These are phyloP conservation scores for Drosophila carrolli DNA, from an alignment of 1,140 invertebrate species.

Conservation along the genomic window DNA sequence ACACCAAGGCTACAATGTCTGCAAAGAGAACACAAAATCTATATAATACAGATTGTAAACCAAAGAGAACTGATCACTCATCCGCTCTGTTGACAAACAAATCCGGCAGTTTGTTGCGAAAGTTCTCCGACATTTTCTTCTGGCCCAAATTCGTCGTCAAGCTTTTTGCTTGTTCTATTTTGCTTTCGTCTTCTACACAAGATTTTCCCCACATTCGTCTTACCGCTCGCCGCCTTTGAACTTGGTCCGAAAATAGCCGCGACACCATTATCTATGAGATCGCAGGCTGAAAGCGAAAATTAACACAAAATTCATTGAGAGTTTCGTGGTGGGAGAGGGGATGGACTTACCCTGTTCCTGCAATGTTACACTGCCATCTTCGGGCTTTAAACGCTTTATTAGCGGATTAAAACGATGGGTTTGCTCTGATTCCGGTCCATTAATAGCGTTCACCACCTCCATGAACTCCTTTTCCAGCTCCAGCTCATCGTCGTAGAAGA, in stretches of 20 bases:
- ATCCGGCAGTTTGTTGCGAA: background rate
- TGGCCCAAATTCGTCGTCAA: background rate
- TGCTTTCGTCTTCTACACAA: slow-evolving; percentile 65
- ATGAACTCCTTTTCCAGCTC: slow-evolving; percentile 84
- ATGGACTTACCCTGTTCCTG: slow-evolving; percentile 63
- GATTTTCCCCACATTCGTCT: slow-evolving; percentile 22
- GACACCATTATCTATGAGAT: slow-evolving; percentile 87
- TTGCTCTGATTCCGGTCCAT: slow-evolving; percentile 56
- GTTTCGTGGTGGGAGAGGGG: too few relatives aligned
- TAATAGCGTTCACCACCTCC: slow-evolving; percentile 83
- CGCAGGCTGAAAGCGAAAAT: slow-evolving; percentile 85
- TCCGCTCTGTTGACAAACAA: slow-evolving; percentile 59
- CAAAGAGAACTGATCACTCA: background rate
- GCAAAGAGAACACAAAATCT: background rate
- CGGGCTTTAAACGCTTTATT: slow-evolving; percentile 57
- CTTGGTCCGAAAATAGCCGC: slow-evolving; percentile 92
- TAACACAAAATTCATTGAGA: background rate
- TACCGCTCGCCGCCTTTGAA: slow-evolving; percentile 86
- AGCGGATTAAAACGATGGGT: slow-evolving; percentile 40
- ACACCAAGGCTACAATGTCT: slow-evolving; percentile 87
- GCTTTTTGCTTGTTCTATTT: slow-evolving; percentile 49
- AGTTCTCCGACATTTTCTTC: slow-evolving; percentile 6
- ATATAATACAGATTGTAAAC: background rate
- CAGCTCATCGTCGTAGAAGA: slow-evolving; percentile 84
- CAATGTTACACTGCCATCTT: slow-evolving; percentile 60